Evolutionary conservation across 2,888 invertebrate species (phyloP), one percentile per base, ranked within the genome.

Genomic region (Dicycla oo): DNA sequence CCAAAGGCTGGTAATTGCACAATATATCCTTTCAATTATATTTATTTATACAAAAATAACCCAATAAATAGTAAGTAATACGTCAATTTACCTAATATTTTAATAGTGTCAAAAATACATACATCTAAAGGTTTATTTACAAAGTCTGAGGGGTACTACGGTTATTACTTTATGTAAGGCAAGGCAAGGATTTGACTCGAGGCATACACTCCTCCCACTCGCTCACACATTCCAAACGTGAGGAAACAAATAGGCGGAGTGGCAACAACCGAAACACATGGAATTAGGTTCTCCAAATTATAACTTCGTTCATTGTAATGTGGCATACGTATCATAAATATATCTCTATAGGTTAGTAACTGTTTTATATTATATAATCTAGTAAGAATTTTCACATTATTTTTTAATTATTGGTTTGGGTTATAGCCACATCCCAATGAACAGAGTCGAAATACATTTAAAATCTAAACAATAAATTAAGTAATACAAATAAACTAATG

Each of bases 381-480:
- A 53, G 38, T 2, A 68, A 45, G 5, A 53, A 45, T 49, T 49
- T 47, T 15, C 49, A 54, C 20, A 26, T 40, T 61, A 30, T 58
- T 58, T 23, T n/a, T 23, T 6, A 75, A 53, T 51, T 30, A 38
- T 47, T 54, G 20, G 45, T 49, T 69, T 49, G 15, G 18, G 23
- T 51, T 53, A 49, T 7, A 51, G 11, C 66, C 82, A 64, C 66
- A 61, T 67, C n/a, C 0, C 77, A 81, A 79, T 78, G 67, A 74
- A 79, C 64, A 26, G 61, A 69, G 66, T 68, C 54, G 20, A 70
- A 34, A 64, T 53, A 73, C n/a, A 65, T 60, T 57, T 70, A 30
- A 69, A 80, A 84, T 83, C 85, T 88, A 93, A 89, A 86, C 82
- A 94, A 95, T 95, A 95, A 95, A 94, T 95, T 94, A 95, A 94